Evolutionary conservation across 2,797 vertebrate genomes (phyloP).

Genomic region (Kryptopterus vitreolus): DNA sequence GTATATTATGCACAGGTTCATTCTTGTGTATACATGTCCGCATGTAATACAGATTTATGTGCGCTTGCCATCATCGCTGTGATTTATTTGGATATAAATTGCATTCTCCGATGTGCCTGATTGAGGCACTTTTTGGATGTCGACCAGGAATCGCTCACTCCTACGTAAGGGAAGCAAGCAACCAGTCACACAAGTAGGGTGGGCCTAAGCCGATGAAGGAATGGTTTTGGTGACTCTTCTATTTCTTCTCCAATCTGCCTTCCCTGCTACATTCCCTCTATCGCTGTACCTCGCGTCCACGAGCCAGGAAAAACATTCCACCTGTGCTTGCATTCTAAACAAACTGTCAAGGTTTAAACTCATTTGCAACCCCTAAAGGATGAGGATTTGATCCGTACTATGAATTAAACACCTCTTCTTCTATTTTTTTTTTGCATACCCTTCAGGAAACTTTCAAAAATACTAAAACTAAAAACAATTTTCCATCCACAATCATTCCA

Average conservation of each 20-base stretch:
- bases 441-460: too few relatives aligned
- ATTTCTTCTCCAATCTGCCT: constrained; percentile 61
- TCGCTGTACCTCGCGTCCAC: constrained; percentile 61
- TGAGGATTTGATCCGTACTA: neutral
- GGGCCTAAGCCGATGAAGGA: constrained; percentile 37
- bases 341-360: constrained; percentile 43
- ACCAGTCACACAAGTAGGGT: constrained; percentile 43
- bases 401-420: neutral
- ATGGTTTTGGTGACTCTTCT: constrained; percentile 49
- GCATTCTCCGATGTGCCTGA: constrained; percentile 49
- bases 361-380: too few relatives aligned
- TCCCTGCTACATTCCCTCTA: constrained; percentile 44
- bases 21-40: too few relatives aligned
- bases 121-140: constrained; percentile 54
- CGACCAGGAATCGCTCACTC: constrained; percentile 26
- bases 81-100: constrained; percentile 55
- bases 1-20: too few relatives aligned
- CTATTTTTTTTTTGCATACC: neutral
- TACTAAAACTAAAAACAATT: too few relatives aligned
- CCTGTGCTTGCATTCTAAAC: constrained; percentile 35
- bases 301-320: constrained; percentile 61
- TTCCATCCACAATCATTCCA: neutral
- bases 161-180: constrained; percentile 6
- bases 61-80: neutral
- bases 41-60: too few relatives aligned